Evolutionary conservation across 2,888 invertebrate genomes (phyloP).

Genomic region (Tridacna crocea): DNA sequence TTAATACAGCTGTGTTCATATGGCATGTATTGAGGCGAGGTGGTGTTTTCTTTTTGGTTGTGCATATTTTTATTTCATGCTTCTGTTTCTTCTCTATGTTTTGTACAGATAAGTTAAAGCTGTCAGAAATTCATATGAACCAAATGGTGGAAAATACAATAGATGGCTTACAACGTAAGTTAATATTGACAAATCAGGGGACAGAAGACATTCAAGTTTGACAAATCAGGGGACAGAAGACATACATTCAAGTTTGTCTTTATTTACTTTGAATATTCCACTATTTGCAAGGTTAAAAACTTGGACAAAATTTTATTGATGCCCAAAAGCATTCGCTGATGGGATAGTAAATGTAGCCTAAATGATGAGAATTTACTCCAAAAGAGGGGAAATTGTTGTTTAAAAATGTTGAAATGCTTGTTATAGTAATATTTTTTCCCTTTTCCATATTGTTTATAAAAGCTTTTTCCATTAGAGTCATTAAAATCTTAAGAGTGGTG

Average conservation of each 20-base stretch:
- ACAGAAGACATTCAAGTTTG: no score
- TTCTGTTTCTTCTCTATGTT: constrained; percentile 52
- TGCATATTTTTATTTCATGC: constrained; percentile 13
- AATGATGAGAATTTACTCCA: no score
- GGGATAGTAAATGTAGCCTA: no score
- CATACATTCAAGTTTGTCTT: no score
- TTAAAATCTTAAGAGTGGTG: no score
- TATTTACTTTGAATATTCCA: no score
- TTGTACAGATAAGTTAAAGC: constrained; percentile 81
- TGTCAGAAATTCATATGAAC: constrained; percentile 83
- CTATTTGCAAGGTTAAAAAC: no score
- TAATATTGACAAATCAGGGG: neutral
- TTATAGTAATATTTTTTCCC: neutral
- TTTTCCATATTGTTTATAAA: neutral
- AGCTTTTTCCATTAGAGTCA: neutral
- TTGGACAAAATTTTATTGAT: no score
- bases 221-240: neutral
- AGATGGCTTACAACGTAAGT: constrained; percentile 82
- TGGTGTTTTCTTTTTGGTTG: neutral
- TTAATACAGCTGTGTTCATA: neutral
- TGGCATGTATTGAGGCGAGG: neutral
- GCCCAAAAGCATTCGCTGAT: no score
- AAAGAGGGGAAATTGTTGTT: no score
- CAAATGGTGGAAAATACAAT: constrained; percentile 83
- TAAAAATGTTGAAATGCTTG: neutral